Evolutionary conservation across 92 coral and sea anemone species (phyloP).

Genomic region (Parazoanthus darwini): DNA sequence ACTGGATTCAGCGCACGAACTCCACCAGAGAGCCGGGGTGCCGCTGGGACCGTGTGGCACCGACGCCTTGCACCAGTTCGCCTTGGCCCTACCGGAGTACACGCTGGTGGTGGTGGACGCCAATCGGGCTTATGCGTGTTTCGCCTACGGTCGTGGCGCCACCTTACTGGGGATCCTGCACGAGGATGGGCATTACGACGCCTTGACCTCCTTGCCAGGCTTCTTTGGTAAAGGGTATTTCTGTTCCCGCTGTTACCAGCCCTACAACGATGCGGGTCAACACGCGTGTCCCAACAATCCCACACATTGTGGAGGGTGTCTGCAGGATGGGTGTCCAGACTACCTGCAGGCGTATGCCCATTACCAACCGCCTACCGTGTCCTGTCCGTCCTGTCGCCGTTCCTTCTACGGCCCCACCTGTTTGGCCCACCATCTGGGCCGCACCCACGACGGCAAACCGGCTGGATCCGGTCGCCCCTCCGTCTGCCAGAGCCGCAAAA

Average conservation of each 20-base stretch:
- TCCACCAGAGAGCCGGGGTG: constrained; percentile 1
- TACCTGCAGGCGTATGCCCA: neutral
- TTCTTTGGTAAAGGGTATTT: neutral
- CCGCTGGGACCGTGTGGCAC: neutral
- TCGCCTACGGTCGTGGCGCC: neutral
- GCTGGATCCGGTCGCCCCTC: neutral
- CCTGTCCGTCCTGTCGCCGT: neutral
- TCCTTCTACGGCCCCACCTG: constrained; percentile 13
- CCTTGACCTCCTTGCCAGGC: neutral
- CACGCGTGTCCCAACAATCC: neutral
- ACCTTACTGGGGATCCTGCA: neutral
- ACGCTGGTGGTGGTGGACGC: neutral
- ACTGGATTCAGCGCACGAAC: neutral
- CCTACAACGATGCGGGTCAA: neutral
- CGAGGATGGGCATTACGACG: neutral
- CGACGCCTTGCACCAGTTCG: neutral
- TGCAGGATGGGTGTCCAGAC: neutral
- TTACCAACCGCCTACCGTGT: neutral
- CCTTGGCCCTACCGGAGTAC: neutral
- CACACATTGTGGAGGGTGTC: neutral
- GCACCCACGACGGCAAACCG: constrained; percentile 1
- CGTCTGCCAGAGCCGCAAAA: neutral
- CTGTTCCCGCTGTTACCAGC: neutral
- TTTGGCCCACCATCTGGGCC: neutral
- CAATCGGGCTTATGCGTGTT: neutral